Conservation (phyloP, 2,888 invertebrate species). For the Drosophila cracens region DNA sequence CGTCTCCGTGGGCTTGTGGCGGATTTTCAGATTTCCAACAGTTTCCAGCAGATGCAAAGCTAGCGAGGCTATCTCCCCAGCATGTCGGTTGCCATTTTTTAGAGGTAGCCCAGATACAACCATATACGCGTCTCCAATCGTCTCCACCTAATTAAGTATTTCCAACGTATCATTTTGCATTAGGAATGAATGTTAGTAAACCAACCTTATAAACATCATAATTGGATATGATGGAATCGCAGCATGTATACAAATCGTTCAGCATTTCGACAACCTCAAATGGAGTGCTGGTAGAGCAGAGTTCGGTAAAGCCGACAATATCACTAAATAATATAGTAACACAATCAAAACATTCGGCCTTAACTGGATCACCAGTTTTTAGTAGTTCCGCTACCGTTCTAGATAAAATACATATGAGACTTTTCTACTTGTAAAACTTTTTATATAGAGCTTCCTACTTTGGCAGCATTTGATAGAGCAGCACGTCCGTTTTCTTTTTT, state of each 20-base stretch:
- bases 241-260: constrained; percentile 94
- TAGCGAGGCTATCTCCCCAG: constrained; percentile 92
- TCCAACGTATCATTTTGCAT: accelerated
- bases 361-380: constrained; percentile 91
- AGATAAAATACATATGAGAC: neutral
- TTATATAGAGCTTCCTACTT: constrained; percentile 86
- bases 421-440: no score
- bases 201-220: constrained; percentile 94
- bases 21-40: constrained; percentile 89
- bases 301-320: constrained; percentile 92
- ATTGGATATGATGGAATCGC: constrained; percentile 94
- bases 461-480: constrained; percentile 94
- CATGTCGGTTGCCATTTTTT: constrained; percentile 90
- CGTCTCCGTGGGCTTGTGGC: constrained; percentile 88
- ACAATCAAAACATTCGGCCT: constrained; percentile 92
- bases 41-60: constrained; percentile 90
- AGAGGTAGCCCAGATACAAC: constrained; percentile 92
- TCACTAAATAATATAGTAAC: constrained; percentile 95
- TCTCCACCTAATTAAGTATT: constrained; percentile 87
- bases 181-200: neutral
- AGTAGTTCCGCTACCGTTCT: constrained; percentile 93
- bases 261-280: constrained; percentile 94
- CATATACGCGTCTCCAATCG: constrained; percentile 94
- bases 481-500: constrained; percentile 93
- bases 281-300: constrained; percentile 92